phyloP scores from a whole-genome alignment of 2,888 invertebrate species.

The Drosophila prostipennis region DNA sequence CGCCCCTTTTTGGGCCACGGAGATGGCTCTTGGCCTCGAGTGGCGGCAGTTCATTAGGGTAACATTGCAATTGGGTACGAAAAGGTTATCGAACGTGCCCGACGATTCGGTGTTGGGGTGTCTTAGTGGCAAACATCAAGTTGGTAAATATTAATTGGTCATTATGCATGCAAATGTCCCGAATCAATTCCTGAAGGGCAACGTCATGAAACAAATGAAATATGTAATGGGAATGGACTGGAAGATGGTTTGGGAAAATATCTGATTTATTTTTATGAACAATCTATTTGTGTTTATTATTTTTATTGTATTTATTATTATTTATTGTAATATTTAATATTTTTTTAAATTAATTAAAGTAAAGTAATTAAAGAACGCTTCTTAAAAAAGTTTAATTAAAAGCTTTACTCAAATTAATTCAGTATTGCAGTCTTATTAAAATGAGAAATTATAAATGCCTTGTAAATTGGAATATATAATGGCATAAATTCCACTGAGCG shows the following conservation, averaged over 20 bases:
- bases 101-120: background rate
- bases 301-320: too few species aligned
- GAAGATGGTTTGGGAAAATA: background rate
- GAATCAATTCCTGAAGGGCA: slow-evolving; percentile 1
- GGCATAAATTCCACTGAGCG: slow-evolving; percentile 25
- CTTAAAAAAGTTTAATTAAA: slow-evolving; percentile 4
- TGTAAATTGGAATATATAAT: slow-evolving; percentile 41
- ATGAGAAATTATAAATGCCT: slow-evolving; percentile 40
- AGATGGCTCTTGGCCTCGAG: slow-evolving; percentile 13
- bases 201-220: background rate
- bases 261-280: background rate
- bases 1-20: slow-evolving; percentile 15
- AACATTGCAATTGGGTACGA: slow-evolving; percentile 39
- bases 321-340: too few species aligned
- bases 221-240: slow-evolving; percentile 6
- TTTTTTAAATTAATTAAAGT: too few species aligned
- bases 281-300: background rate
- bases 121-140: slow-evolving; percentile 1
- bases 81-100: slow-evolving; percentile 37
- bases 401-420: background rate
- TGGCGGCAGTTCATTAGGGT: slow-evolving; percentile 71
- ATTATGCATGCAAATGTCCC: slow-evolving; percentile 33
- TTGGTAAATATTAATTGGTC: slow-evolving; percentile 27
- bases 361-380: too few species aligned
- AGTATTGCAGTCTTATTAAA: slow-evolving; percentile 39